Base-by-base conservation (phyloP, 2,797 vertebrate species). In the Xiphophorus birchmanni region DNA sequence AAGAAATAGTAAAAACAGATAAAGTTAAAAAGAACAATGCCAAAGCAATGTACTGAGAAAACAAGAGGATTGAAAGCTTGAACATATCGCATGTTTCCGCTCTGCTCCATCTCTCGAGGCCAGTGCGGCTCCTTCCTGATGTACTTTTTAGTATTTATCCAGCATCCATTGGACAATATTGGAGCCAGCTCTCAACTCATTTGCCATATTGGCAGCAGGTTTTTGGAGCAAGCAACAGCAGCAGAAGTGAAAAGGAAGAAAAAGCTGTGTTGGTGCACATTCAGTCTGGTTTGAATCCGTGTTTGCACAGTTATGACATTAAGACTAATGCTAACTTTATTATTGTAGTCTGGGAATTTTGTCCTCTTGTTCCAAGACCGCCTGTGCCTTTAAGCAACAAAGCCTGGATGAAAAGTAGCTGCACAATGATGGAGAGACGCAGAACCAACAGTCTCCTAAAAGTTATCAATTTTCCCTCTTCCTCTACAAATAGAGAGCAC, bases 91-190 rank as follows among this genome's bases (percentile, higher is more conserved):
- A 92, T 93, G 91, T 94, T 94, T 94, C 92, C 87, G 85, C 90
- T 94, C 87, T 87, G 87, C 88, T 91, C 88, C 86, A 85, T 92
- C 91, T 92, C 90, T 86, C 86, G 86, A 84, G 91, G 88, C 91
- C 82, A 78, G 81, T 80, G 86, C 65, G 84, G 88, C 87, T 91
- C 90, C 90, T 93, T 93, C 90, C 93, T 93, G 90, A 94, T 91
- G 93, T 87, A 87, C 80, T 92, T 94, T 95, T 88, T 87, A 94
- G 94, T 93, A 94, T 95, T 94, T 93, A 93, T 93, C 91, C 88
- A 79, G 81, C 89, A 87, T 92, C 90, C 90, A 92, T 91, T 91
- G 91, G 90, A 93, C 90, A 89, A 92, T 87, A 88, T 87, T 88
- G 88, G 88, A 92, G 86, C 83, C 40, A 74, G 86, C 82, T 86